Conservation (phyloP, 1,140 invertebrate genomes). For the Drosophila subobscura region DNA sequence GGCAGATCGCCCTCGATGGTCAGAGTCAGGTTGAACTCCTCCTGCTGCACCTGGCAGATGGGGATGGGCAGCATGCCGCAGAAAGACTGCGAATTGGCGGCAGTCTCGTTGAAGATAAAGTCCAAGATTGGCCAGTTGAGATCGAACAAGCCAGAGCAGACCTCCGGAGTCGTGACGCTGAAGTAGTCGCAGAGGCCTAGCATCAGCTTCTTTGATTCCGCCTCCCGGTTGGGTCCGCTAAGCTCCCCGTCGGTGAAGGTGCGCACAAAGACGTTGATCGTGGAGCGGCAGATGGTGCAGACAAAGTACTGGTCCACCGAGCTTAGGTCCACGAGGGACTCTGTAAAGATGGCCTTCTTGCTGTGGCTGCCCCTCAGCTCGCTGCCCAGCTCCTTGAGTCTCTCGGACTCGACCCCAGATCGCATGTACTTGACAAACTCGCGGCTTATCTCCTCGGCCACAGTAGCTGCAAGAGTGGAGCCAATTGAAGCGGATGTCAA, state of each 20-base stretch:
- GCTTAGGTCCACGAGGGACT: constrained; percentile 51
- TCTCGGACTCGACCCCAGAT: constrained; percentile 48
- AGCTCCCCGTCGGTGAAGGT: constrained; percentile 68
- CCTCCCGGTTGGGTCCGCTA: constrained; percentile 65
- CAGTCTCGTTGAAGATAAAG: constrained; percentile 61
- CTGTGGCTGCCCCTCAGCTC: constrained; percentile 50
- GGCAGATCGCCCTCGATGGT: constrained; percentile 42
- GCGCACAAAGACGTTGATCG: constrained; percentile 81
- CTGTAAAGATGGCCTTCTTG: constrained; percentile 61
- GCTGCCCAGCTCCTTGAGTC: constrained; percentile 36
- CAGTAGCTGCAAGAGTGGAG: constrained; percentile 30
- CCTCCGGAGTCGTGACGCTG: constrained; percentile 84
- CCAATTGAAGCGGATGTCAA: constrained; percentile 8
- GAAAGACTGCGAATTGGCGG: constrained; percentile 56
- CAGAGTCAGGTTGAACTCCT: constrained; percentile 51
- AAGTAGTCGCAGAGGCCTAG: constrained; percentile 42
- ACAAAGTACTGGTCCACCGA: constrained; percentile 68
- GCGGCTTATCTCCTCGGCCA: constrained; percentile 63
- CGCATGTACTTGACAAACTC: constrained; percentile 63
- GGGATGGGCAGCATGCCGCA: constrained; percentile 69
- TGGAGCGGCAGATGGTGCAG: constrained; percentile 85
- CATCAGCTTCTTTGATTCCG: constrained; percentile 84
- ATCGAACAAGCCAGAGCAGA: constrained; percentile 83
- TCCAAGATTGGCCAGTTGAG: constrained; percentile 65
- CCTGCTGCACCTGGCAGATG: constrained; percentile 59